Conservation (phyloP, 2,797 vertebrate genomes). For the Molossus molossus region DNA sequence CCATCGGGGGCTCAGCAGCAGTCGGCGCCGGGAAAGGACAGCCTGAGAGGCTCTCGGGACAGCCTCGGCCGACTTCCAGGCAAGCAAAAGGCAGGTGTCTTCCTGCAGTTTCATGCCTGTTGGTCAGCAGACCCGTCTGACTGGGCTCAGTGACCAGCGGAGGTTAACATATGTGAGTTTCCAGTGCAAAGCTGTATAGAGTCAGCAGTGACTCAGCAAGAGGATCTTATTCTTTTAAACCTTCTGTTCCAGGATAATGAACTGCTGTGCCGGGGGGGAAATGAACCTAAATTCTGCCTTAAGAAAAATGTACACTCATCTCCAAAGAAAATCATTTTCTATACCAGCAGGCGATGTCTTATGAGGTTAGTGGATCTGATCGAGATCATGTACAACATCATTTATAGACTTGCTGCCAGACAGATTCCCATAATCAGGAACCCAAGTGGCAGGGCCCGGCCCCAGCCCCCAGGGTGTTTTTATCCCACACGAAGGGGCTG, state of each 20-base stretch:
- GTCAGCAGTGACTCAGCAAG: background rate
- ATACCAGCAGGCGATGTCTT: background rate
- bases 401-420: background rate
- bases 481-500: background rate
- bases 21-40: background rate
- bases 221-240: background rate
- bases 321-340: slow-evolving; percentile 51
- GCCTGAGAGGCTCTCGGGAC: background rate
- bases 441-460: background rate
- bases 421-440: background rate
- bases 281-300: background rate
- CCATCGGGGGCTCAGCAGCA: background rate
- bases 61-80: background rate
- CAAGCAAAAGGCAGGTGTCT: background rate
- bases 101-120: background rate
- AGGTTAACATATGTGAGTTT: background rate
- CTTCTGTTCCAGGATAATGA: slow-evolving; percentile 48
- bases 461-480: background rate
- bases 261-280: background rate
- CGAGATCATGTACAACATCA: background rate
- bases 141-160: no score
- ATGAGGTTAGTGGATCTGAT: background rate
- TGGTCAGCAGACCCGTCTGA: background rate
- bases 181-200: background rate
- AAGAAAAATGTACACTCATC: slow-evolving; percentile 1